These are phyloP conservation scores for Mayetiola destructor DNA, from an alignment of 2,888 invertebrate species.

Conservation along the genomic window DNA sequence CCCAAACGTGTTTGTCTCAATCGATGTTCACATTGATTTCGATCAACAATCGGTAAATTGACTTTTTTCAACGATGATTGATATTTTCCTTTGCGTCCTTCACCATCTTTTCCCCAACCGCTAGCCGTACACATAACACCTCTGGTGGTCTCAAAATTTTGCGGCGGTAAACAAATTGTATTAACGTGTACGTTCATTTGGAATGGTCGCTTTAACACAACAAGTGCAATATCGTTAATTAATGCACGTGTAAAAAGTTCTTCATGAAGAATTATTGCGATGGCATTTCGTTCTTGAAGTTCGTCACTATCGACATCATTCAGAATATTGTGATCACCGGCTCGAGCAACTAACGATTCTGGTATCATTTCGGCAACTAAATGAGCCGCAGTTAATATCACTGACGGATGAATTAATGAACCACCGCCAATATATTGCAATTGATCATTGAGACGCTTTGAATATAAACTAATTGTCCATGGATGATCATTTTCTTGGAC, in stretches of 20 bases:
- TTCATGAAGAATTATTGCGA: slow-evolving; percentile 26
- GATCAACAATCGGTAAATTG: slow-evolving; percentile 48
- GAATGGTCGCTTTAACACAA: slow-evolving; percentile 48
- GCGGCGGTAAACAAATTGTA: slow-evolving; percentile 25
- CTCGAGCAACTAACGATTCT: slow-evolving; percentile 38
- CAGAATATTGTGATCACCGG: slow-evolving; percentile 69
- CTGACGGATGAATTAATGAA: slow-evolving; percentile 55
- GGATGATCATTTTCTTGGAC: slow-evolving; percentile 56
- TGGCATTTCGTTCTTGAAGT: slow-evolving; percentile 51
- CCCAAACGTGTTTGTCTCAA: slow-evolving; percentile 50
- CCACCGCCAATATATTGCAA: slow-evolving; percentile 58
- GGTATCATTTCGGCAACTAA: background rate
- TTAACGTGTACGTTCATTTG: slow-evolving; percentile 41
- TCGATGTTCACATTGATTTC: slow-evolving; percentile 27
- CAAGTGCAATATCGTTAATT: slow-evolving; percentile 56
- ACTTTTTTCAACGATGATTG: slow-evolving; percentile 47
- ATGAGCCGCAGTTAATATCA: slow-evolving; percentile 51
- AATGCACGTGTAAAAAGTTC: slow-evolving; percentile 46
- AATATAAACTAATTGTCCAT: slow-evolving; percentile 47
- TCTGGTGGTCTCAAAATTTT: slow-evolving; percentile 35
- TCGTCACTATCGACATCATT: slow-evolving; percentile 49
- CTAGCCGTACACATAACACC: slow-evolving; percentile 43
- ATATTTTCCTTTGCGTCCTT: slow-evolving; percentile 36
- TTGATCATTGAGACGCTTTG: background rate
- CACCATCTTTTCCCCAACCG: slow-evolving; percentile 52